Evolutionary conservation across 2,797 vertebrate genomes (phyloP).

Genomic region (Lagodon rhomboides): DNA sequence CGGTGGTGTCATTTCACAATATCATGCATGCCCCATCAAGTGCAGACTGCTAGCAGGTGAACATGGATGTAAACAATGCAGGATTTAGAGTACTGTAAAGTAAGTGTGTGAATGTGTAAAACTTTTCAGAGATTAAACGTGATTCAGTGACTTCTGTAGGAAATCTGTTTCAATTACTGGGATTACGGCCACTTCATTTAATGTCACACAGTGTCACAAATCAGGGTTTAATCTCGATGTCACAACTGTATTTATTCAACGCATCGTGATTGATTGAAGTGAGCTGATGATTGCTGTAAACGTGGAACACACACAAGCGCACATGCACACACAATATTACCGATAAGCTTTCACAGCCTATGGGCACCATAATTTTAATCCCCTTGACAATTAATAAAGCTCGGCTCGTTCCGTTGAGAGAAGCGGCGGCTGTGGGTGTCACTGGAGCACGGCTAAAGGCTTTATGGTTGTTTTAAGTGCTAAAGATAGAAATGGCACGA

Average conservation of each 20-base stretch:
- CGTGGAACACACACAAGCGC: not conserved
- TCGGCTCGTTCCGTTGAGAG: not conserved
- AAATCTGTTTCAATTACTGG: not conserved
- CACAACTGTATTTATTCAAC: not conserved
- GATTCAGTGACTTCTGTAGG: not conserved
- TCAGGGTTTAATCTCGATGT: slow-evolving; percentile 11
- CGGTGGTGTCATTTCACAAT: too few relatives aligned
- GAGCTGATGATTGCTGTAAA: slow-evolving; percentile 3
- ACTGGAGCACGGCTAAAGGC: not conserved
- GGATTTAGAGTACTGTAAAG: too few relatives aligned
- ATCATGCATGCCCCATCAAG: too few relatives aligned
- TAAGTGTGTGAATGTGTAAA: too few relatives aligned
- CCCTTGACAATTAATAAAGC: slow-evolving; percentile 12
- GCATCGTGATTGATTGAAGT: slow-evolving; percentile 7
- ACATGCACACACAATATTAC: not conserved
- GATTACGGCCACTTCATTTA: slow-evolving; percentile 3
- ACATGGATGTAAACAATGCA: too few relatives aligned
- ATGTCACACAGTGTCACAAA: slow-evolving; percentile 15
- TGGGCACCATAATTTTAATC: slow-evolving; percentile 20
- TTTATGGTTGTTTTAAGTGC: slow-evolving; percentile 15
- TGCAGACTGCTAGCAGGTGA: too few relatives aligned
- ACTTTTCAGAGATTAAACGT: not conserved
- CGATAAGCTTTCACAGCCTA: not conserved
- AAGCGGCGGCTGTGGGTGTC: slow-evolving; percentile 1
- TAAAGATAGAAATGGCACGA: slow-evolving; percentile 16